A percentile compares a stretch with the other conserved stretches of the same genome.
These are phyloP conservation scores for Emydocephalus ijimae DNA, from an alignment of 2,113 vertebrate genomes.

Conservation along the genomic window DNA sequence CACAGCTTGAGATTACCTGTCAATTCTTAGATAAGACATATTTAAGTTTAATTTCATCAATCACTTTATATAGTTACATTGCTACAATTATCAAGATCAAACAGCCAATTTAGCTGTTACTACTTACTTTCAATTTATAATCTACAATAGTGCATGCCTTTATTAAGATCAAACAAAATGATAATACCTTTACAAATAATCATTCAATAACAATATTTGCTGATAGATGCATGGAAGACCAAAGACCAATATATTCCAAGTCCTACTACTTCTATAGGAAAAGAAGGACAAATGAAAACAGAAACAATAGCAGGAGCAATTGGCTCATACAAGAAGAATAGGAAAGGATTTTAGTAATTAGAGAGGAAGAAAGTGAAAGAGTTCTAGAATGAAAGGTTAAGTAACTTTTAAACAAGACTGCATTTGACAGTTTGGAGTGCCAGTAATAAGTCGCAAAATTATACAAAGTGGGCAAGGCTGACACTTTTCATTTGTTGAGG, in stretches of 20 bases:
- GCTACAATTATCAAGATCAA: not conserved
- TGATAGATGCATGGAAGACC: not conserved
- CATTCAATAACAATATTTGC: not conserved
- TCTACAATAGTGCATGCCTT: not conserved
- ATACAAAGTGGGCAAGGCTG: not conserved
- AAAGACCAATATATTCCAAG: not conserved
- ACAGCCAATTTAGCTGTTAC: not conserved
- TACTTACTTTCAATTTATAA: not conserved
- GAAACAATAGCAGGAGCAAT: not conserved
- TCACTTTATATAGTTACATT: not conserved
- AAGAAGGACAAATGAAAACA: not conserved
- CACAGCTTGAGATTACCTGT: not conserved
- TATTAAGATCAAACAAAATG: not conserved
- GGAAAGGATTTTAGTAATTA: not conserved
- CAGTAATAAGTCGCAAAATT: not conserved
- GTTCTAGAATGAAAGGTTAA: not conserved
- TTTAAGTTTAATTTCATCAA: not conserved
- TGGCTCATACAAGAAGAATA: not conserved
- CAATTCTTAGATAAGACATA: not conserved
- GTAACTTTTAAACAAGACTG: not conserved
- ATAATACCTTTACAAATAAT: not conserved
- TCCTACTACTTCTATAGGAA: not conserved
- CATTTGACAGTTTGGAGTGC: not conserved
- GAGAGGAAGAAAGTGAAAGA: not conserved
- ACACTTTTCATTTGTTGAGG: not conserved